Conservation (phyloP, 2,888 invertebrate genomes). For the Thecocarcelia acutangulata region DNA sequence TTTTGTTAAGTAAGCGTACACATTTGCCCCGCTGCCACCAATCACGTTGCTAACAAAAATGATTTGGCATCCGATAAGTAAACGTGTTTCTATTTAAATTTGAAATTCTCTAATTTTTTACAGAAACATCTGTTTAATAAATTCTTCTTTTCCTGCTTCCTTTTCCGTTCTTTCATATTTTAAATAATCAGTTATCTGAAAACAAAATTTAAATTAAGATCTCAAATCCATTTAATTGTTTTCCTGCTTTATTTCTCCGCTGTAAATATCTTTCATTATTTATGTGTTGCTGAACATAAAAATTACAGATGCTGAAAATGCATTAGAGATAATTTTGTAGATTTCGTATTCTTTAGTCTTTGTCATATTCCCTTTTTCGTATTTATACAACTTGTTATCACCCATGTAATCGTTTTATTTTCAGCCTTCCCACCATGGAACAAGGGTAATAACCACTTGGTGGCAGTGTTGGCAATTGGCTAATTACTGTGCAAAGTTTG, state of each 20-base stretch:
- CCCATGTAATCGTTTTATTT: conserved; percentile 58
- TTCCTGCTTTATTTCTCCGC: neutral
- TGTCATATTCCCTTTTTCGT: neutral
- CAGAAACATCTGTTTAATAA: no score
- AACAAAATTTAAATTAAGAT: conserved; percentile 4
- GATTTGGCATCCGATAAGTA: no score
- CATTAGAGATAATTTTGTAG: conserved; percentile 37
- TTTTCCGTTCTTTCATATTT: neutral
- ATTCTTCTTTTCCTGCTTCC: no score
- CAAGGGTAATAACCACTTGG: conserved; percentile 52
- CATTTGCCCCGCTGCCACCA: no score
- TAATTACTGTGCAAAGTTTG: conserved; percentile 80
- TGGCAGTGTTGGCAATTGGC: conserved; percentile 72
- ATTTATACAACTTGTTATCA: conserved; percentile 36
- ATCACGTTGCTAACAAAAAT: no score
- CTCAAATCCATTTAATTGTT: conserved; percentile 15
- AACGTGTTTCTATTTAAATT: no score
- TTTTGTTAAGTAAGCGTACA: no score
- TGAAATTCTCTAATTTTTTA: no score
- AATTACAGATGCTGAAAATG: conserved; percentile 43
- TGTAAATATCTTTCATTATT: neutral
- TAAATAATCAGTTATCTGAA: neutral
- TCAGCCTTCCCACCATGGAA: conserved; percentile 15
- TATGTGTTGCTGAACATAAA: conserved; percentile 23
- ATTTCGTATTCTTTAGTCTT: conserved; percentile 12